Percentiles rank a stretch among this genome's conserved stretches.
Evolutionary conservation across 1,140 invertebrate species (phyloP).

Genomic region (Tetraneura akinire): DNA sequence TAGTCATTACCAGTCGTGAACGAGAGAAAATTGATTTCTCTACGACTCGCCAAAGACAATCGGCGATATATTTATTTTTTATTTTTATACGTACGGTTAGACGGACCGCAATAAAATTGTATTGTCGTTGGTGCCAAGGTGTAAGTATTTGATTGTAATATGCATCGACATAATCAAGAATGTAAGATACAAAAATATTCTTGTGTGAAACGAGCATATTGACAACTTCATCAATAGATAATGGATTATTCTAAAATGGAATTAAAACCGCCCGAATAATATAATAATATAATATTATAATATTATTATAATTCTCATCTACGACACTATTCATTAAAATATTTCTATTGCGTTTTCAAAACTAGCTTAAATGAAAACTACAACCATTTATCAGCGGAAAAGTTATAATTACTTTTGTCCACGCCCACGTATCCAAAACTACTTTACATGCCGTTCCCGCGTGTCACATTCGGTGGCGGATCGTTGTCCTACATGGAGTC

Average conservation of each 20-base stretch:
- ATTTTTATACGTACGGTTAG: conserved; percentile 28
- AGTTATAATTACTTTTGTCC: conserved; percentile 44
- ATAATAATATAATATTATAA: no score
- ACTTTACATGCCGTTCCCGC: background rate
- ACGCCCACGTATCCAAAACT: background rate
- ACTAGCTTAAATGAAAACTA: background rate
- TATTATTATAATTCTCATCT: background rate
- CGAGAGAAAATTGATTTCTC: conserved; percentile 41
- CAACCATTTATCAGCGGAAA: conserved; percentile 39
- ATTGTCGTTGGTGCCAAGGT: background rate
- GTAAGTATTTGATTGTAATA: background rate
- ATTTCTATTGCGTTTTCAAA: background rate
- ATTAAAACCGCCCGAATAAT: no score
- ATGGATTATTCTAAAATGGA: no score
- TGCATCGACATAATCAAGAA: background rate
- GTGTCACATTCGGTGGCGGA: background rate
- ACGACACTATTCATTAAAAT: background rate
- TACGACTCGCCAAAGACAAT: conserved; percentile 24
- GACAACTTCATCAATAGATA: no score
- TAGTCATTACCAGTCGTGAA: conserved; percentile 31
- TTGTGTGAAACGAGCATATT: no score
- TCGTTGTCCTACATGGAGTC: no score
- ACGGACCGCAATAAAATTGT: background rate
- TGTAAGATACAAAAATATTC: no score
- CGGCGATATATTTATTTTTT: conserved; percentile 8